Evolutionary conservation across 1,140 invertebrate genomes (phyloP), one percentile per base, ranked within the genome.

Genomic region (Pectinophora gossypiella): DNA sequence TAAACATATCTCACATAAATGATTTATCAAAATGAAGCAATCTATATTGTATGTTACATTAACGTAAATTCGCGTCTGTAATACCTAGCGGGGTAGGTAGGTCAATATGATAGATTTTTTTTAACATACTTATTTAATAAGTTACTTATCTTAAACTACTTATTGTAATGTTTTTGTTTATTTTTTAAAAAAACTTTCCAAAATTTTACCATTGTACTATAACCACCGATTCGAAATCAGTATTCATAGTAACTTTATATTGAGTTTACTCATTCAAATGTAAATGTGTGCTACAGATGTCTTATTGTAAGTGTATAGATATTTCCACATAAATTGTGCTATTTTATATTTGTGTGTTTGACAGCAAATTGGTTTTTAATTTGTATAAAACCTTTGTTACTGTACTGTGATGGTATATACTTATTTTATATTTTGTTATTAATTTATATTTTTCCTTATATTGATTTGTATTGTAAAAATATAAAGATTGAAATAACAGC

Each of bases 401-500:
- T 51, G 40, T 51, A 51, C 49, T 51, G 49, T 51, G 49, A 51
- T 51, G 49, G 49, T 51, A 51, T 51, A 42, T 51, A 51, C 49
- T 51, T 43, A 50, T 51, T 43, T 51, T 43, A 22, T 43, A 20
- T 44, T 40, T 51, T 51, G 49, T 43, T 22, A 38, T 51, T 44
- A 44, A 20, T 51, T 51, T 42, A 43, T 23, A 51, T 51, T 44
- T 51, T n/a, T n/a, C n/a, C n/a, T n/a, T n/a, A n/a, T n/a, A n/a
- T n/a, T n/a, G n/a, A n/a, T n/a, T n/a, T n/a, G n/a, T n/a, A n/a
- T n/a, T n/a, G n/a, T n/a, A n/a, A n/a, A n/a, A n/a, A n/a, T n/a
- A n/a, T n/a, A n/a, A n/a, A n/a, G n/a, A n/a, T n/a, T n/a, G n/a
- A n/a, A n/a, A n/a, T n/a, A n/a, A n/a, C n/a, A n/a, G n/a, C n/a